These are phyloP conservation scores for Cheilosia vulpina DNA, from an alignment of 2,888 invertebrate genomes.

Conservation along the genomic window DNA sequence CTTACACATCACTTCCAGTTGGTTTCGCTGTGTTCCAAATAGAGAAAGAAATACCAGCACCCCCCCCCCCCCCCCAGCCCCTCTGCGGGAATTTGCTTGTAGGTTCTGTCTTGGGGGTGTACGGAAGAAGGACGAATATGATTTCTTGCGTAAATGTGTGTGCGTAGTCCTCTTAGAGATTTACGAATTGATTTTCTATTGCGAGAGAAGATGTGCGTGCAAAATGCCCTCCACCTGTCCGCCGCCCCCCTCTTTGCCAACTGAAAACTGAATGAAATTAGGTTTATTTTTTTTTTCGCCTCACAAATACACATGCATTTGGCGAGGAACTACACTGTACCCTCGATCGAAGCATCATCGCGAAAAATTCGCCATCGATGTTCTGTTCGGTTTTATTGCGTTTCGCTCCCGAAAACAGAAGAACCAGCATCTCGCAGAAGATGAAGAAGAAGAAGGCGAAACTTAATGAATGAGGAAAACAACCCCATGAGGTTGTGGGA, in stretches of 20 bases:
- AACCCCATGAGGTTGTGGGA: slow-evolving; percentile 53
- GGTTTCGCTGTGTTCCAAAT: not conserved
- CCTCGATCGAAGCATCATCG: slow-evolving; percentile 33
- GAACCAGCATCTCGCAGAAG: slow-evolving; percentile 4
- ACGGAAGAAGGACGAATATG: slow-evolving; percentile 37
- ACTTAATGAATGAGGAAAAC: slow-evolving; percentile 62
- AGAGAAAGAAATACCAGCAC: slow-evolving; percentile 19
- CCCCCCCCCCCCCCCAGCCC: not conserved
- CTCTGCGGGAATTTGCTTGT: slow-evolving; percentile 20
- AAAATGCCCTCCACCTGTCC: not conserved
- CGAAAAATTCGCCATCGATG: slow-evolving; percentile 22
- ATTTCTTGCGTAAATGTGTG: slow-evolving; percentile 25
- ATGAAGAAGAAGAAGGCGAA: slow-evolving; percentile 6
- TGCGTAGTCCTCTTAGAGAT: slow-evolving; percentile 40
- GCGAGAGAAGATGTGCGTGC: not conserved
- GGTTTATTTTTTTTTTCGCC: slow-evolving; percentile 4
- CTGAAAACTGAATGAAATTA: slow-evolving; percentile 47
- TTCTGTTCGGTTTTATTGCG: slow-evolving; percentile 6
- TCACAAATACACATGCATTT: not conserved
- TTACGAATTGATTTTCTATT: slow-evolving; percentile 44
- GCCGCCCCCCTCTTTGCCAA: not conserved
- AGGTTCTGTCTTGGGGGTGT: slow-evolving; percentile 15
- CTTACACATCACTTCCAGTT: slow-evolving; percentile 32
- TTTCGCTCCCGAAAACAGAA: not conserved
- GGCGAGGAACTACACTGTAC: not conserved